Percentiles rank a stretch among this genome's conserved stretches.
These are phyloP conservation scores for Phalacrocorax aristotelis DNA, from an alignment of 2,113 vertebrate genomes.

Conservation along the genomic window DNA sequence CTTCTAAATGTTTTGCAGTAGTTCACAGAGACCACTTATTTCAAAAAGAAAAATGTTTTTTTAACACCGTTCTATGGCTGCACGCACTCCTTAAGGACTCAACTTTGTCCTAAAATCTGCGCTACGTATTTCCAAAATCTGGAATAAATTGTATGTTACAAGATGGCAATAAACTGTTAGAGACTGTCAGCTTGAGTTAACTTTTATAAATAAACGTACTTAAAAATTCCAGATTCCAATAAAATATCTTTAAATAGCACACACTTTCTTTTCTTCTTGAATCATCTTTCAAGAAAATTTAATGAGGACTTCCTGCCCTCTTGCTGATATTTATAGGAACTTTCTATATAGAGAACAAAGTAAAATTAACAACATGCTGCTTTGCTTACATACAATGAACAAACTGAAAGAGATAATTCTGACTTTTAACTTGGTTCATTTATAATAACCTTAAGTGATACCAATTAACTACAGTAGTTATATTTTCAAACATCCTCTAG, in stretches of 20 bases:
- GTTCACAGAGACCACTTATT: neutral
- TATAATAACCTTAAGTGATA: neutral
- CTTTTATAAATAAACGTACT: neutral
- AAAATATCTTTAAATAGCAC: neutral
- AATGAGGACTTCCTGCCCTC: neutral
- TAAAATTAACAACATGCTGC: neutral
- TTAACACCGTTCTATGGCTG: neutral
- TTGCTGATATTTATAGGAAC: neutral
- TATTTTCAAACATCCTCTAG: neutral
- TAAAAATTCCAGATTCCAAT: neutral
- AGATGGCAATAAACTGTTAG: neutral
- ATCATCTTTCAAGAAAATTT: neutral
- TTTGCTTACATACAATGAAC: neutral
- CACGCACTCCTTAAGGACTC: neutral
- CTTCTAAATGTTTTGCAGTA: neutral
- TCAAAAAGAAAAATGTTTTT: neutral
- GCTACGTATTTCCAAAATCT: neutral
- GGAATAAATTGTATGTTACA: neutral
- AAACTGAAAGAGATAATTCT: neutral
- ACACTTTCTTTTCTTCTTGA: neutral
- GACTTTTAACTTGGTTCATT: neutral
- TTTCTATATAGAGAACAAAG: neutral
- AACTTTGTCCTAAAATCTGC: neutral
- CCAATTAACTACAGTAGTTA: neutral
- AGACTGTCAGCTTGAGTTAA: neutral